A percentile compares a stretch with the other conserved stretches of the same genome.
Evolutionary conservation across 2,113 vertebrate species (phyloP).

Genomic region (Syngnathus floridae): DNA sequence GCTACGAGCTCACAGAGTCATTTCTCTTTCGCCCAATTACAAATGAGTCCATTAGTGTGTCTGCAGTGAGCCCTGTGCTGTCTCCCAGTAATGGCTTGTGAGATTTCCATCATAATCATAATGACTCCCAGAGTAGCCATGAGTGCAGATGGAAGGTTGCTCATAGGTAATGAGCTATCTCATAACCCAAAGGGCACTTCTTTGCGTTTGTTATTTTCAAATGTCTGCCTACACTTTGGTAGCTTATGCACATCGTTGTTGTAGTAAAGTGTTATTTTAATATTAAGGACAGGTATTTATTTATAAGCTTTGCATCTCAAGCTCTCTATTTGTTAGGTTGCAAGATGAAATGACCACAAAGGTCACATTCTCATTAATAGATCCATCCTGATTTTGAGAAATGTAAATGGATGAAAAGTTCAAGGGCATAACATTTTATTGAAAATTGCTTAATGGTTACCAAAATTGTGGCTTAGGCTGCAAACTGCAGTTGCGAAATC

Average conservation of each 20-base stretch:
- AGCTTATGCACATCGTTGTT: slow-evolving; percentile 4
- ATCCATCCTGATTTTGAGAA: no score
- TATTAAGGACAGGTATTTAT: no score
- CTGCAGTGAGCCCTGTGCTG: slow-evolving; percentile 92
- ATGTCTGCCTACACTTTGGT: slow-evolving; percentile 38
- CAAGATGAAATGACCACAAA: no score
- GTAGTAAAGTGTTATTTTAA: no score
- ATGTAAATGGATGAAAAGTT: no score
- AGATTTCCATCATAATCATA: slow-evolving; percentile 99
- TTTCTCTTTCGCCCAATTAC: slow-evolving; percentile 99
- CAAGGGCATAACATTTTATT: no score
- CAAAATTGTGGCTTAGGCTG: slow-evolving; percentile 29
- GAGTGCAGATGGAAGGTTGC: slow-evolving; percentile 99
- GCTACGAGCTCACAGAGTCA: slow-evolving; percentile 82
- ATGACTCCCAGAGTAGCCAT: slow-evolving; percentile 96
- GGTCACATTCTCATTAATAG: no score
- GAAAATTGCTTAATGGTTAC: slow-evolving; percentile 15
- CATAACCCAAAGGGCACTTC: slow-evolving; percentile 94
- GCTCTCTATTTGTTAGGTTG: no score
- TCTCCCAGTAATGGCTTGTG: slow-evolving; percentile 98
- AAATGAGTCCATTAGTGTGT: slow-evolving; percentile 99
- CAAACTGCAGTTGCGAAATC: slow-evolving; percentile 32
- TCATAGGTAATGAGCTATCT: slow-evolving; percentile 99
- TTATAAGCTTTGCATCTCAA: no score
- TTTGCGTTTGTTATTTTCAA: slow-evolving; percentile 92